Base-by-base conservation (phyloP, 2,888 invertebrate genomes). In the Trissoscelio sp. region DNA sequence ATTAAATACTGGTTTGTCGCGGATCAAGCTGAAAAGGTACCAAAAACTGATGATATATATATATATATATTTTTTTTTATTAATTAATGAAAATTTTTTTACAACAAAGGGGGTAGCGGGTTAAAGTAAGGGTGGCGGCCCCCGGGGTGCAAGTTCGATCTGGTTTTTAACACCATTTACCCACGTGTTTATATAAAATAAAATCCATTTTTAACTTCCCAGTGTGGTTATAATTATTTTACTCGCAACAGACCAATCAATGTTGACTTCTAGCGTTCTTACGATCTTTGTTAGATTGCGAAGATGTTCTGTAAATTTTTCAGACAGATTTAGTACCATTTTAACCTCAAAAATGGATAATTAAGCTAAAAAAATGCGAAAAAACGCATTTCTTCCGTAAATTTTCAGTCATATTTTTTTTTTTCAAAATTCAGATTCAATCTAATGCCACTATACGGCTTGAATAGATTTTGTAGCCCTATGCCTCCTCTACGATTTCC, bases 391-490 rank as follows among this genome's bases (percentile, higher is more conserved):
- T 16, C 14, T 53, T 31, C 16, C 9, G 3, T 14, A 31, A 31
- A 53, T 14, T 53, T 31, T 53, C 14, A 28, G 53, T 31, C 14
- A 16, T 31, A 53, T 53, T 9, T 14, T 53, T 31, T 20, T n/a
- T n/a, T n/a, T n/a, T n/a, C n/a, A n/a, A n/a, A n/a, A n/a, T n/a
- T n/a, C n/a, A n/a, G n/a, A 28, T 31, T 53, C 53, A 31, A 53
- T 28, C 53, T 31, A 53, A 53, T 31, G 16, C n/a, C 37, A 55
- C 16, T 37, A 55, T 55, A 37, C 20, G 16, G 55, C 37, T 11
- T 55, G 16, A 55, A 18, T 55, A 55, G 34, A 55, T 37, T 55
- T 37, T 55, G 20, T 55, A 55, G 55, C 55, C 37, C 55, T 37
- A 20, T 55, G 55, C 14, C 55, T 34, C 55, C 16, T 18, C 18